A percentile compares a stretch with the other conserved stretches of the same genome.
phyloP scores from a whole-genome alignment of 2,888 invertebrate genomes.

The Pantelozetes paolii region DNA sequence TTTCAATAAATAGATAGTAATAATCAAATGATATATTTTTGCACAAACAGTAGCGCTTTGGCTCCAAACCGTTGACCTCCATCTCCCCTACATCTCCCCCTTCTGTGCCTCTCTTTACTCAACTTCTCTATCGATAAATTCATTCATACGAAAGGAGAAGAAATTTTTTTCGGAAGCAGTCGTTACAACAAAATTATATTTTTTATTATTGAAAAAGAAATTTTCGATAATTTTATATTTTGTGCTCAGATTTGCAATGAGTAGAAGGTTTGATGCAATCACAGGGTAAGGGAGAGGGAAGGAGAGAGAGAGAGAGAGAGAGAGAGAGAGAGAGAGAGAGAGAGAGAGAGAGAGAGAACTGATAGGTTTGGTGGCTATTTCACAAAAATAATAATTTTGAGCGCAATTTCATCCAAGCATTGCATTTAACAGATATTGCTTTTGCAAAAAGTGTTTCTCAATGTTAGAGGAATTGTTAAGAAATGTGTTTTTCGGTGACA shows the following conservation, averaged over 20 bases:
- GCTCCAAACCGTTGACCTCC: conserved; percentile 18
- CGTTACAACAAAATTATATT: conserved; percentile 34
- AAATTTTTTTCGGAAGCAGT: conserved; percentile 32
- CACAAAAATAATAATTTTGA: conserved; percentile 33
- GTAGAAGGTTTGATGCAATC: not conserved
- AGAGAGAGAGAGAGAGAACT: not conserved
- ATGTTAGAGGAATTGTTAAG: conserved; percentile 2
- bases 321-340: conserved; percentile 31
- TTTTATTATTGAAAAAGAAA: conserved; percentile 19
- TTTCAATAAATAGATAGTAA: not conserved
- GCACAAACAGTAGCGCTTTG: conserved; percentile 17
- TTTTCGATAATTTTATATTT: conserved; percentile 30
- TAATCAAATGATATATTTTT: conserved; percentile 8
- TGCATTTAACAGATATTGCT: not conserved
- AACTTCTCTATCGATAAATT: not conserved
- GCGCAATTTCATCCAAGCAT: conserved; percentile 19
- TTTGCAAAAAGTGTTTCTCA: not conserved
- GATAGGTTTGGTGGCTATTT: conserved; percentile 12
- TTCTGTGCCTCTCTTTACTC: not conserved
- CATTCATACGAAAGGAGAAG: conserved; percentile 19
- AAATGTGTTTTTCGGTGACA: conserved; percentile 33
- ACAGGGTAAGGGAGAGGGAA: not conserved
- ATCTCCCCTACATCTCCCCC: not conserved
- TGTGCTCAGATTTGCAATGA: conserved; percentile 10
- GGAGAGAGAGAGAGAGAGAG: not conserved